Evolutionary conservation across 30 jellyfish, hydroid and myxozoan species (phyloP).

Genomic region (Aurelia sp.): DNA sequence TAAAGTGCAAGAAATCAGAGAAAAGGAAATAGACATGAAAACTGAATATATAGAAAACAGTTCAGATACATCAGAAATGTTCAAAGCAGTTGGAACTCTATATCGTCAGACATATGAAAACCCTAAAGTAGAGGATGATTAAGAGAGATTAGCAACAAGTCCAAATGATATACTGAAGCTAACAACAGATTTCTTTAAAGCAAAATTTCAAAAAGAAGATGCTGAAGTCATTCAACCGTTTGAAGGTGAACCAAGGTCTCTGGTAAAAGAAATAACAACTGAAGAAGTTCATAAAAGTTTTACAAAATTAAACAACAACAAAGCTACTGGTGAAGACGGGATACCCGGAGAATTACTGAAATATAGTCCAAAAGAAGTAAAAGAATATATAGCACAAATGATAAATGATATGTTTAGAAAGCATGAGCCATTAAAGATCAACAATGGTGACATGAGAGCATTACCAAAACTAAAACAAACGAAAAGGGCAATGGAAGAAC

Average conservation of each 20-base stretch:
- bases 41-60: slow-evolving; percentile 19
- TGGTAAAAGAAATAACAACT: slow-evolving; percentile 17
- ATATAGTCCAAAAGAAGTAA: too few species aligned
- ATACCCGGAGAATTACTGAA: too few species aligned
- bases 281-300: slow-evolving; percentile 28
- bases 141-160: slow-evolving; percentile 29
- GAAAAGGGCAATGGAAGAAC: too few species aligned
- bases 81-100: slow-evolving; percentile 48
- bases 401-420: too few species aligned
- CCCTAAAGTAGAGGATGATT: slow-evolving; percentile 18
- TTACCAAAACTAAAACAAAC: too few species aligned
- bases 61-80: slow-evolving; percentile 26
- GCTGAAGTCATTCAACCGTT: slow-evolving; percentile 36
- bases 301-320: slow-evolving; percentile 41
- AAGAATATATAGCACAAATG: too few species aligned
- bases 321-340: slow-evolving; percentile 50
- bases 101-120: slow-evolving; percentile 30
- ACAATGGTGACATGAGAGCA: too few species aligned
- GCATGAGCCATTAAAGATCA: too few species aligned
- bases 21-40: slow-evolving; percentile 33
- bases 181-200: slow-evolving; percentile 33
- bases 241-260: slow-evolving; percentile 41
- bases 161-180: slow-evolving; percentile 38
- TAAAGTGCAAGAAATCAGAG: slow-evolving; percentile 32
- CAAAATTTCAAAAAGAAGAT: slow-evolving; percentile 44